Percentiles rank a stretch among this genome's conserved stretches.
Conservation (phyloP, 2,888 invertebrate species). For the Charanyca ferruginea region DNA sequence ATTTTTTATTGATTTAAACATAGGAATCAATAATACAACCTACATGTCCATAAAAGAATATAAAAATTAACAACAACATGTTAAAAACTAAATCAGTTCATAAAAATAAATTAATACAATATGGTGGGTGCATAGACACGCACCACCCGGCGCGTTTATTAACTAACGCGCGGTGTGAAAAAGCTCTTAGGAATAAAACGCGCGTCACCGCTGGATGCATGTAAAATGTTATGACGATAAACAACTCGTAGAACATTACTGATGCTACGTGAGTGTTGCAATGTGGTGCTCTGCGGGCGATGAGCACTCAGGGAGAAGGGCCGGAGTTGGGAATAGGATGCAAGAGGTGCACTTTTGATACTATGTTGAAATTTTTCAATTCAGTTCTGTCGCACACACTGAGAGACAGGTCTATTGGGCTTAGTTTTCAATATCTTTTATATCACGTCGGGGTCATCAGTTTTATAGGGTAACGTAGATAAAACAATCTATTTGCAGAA, state of each 20-base stretch:
- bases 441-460: no score
- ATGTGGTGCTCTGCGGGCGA: conserved; percentile 55
- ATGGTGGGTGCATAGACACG: conserved; percentile 9
- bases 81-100: conserved; percentile 41
- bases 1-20: not conserved
- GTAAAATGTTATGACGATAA: conserved; percentile 83
- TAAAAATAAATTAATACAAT: conserved; percentile 29
- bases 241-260: conserved; percentile 75
- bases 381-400: no score
- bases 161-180: conserved; percentile 41
- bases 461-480: no score
- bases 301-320: conserved; percentile 27
- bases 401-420: no score
- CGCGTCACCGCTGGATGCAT: conserved; percentile 66
- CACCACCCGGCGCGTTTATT: conserved; percentile 44
- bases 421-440: no score
- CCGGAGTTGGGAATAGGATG: conserved; percentile 42
- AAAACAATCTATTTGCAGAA: no score
- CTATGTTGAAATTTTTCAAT: not conserved
- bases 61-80: conserved; percentile 33
- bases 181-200: conserved; percentile 61
- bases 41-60: conserved; percentile 1
- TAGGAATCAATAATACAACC: not conserved
- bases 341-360: not conserved
- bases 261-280: conserved; percentile 62